Evolutionary conservation across 2,113 vertebrate species (phyloP).

Genomic region (Catagonus wagneri): DNA sequence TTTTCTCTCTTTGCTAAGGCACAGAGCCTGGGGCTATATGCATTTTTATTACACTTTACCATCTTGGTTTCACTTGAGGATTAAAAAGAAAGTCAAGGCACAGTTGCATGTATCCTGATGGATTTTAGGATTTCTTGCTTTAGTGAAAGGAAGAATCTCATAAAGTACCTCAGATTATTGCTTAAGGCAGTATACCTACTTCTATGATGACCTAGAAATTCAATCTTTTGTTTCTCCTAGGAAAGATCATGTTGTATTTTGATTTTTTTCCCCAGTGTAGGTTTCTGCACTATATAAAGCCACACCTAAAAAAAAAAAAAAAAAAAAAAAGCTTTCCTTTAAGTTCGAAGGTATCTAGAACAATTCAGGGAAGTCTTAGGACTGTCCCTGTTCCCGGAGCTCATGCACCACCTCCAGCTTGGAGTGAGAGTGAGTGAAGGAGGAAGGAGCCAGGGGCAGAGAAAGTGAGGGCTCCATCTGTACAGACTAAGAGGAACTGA

Average conservation of each 20-base stretch:
- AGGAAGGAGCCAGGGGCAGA: neutral
- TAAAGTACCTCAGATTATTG: constrained; percentile 79
- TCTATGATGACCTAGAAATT: constrained; percentile 78
- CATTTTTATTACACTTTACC: constrained; percentile 85
- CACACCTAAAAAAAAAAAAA: constrained; percentile 61
- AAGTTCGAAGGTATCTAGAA: constrained; percentile 63
- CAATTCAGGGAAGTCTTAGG: constrained; percentile 56
- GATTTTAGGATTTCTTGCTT: constrained; percentile 76
- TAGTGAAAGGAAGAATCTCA: constrained; percentile 70
- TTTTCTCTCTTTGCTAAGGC: constrained; percentile 78
- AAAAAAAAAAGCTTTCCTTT: constrained; percentile 64
- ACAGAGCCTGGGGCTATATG: constrained; percentile 78
- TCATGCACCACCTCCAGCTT: neutral
- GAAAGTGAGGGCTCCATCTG: too few species aligned
- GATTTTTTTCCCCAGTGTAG: constrained; percentile 37
- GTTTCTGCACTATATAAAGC: constrained; percentile 68
- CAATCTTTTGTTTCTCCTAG: constrained; percentile 73
- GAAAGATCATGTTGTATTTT: constrained; percentile 70
- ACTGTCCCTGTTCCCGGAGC: constrained; percentile 52
- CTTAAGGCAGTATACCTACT: constrained; percentile 68
- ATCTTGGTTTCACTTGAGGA: constrained; percentile 78
- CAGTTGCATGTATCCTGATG: constrained; percentile 64
- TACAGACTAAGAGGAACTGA: neutral
- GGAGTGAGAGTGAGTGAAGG: neutral
- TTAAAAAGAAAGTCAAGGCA: constrained; percentile 72